Percentiles rank a stretch among this genome's conserved stretches.
Conservation (phyloP, 2,888 invertebrate genomes). For the Amblyteles armatorius region DNA sequence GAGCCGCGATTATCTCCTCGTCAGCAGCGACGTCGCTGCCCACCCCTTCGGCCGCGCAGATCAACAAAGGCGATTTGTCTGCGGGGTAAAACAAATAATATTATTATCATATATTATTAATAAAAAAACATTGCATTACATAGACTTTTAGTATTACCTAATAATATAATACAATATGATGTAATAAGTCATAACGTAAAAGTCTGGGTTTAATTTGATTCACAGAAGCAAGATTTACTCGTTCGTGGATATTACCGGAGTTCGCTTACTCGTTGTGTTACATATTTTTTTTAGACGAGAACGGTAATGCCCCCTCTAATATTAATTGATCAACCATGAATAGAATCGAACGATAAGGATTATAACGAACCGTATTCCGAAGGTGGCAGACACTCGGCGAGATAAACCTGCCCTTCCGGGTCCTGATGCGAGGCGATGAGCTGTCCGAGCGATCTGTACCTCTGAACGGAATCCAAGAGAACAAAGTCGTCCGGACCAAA, state of each 20-base stretch:
- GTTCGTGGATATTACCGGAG: no score
- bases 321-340: no score
- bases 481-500: constrained; percentile 87
- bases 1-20: constrained; percentile 84
- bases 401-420: constrained; percentile 87
- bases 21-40: constrained; percentile 87
- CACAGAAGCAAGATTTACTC: no score
- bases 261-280: no score
- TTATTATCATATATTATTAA: no score
- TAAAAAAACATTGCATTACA: no score
- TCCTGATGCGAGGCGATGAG: constrained; percentile 88
- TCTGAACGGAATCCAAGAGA: constrained; percentile 85
- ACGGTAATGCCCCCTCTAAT: no score
- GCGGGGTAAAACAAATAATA: constrained; percentile 46
- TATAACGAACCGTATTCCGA: constrained; percentile 91
- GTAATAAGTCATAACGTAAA: no score
- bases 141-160: no score
- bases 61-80: constrained; percentile 90
- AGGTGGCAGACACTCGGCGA: constrained; percentile 92
- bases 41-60: constrained; percentile 88
- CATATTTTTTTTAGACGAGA: no score
- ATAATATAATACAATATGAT: no score
- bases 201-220: no score
- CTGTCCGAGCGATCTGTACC: constrained; percentile 87
- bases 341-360: neutral